A percentile compares a stretch with the other conserved stretches of the same genome.
These are phyloP conservation scores for Agrotis ipsilon DNA, from an alignment of 2,888 invertebrate species.

Conservation along the genomic window DNA sequence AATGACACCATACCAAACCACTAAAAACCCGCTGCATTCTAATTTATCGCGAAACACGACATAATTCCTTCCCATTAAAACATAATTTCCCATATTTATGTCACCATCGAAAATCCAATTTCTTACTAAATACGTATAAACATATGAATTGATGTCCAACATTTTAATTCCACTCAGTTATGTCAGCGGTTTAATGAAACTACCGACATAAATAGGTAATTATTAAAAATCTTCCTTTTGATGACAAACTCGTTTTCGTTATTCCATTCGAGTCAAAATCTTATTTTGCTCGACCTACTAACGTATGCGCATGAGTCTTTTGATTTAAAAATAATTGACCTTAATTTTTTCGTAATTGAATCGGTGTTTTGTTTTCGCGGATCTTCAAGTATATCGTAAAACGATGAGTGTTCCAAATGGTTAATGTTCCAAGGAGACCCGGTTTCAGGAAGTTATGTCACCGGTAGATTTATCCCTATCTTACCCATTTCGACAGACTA, in stretches of 20 bases:
- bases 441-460: slow-evolving; percentile 9
- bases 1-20: slow-evolving; percentile 20
- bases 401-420: slow-evolving; percentile 22
- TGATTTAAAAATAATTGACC: slow-evolving; percentile 58
- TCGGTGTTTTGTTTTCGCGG: slow-evolving; percentile 49
- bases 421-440: slow-evolving; percentile 16
- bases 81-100: slow-evolving; percentile 59
- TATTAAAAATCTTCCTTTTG: slow-evolving; percentile 65
- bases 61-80: slow-evolving; percentile 46
- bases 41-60: slow-evolving; percentile 36
- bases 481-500: background rate
- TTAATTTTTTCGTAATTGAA: slow-evolving; percentile 55
- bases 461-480: background rate
- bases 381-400: slow-evolving; percentile 35
- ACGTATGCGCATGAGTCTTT: slow-evolving; percentile 33
- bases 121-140: slow-evolving; percentile 64
- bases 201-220: slow-evolving; percentile 64
- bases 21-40: slow-evolving; percentile 10
- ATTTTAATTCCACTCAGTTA: slow-evolving; percentile 65
- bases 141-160: slow-evolving; percentile 63
- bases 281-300: slow-evolving; percentile 54
- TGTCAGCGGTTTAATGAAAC: slow-evolving; percentile 68
- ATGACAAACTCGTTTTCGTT: slow-evolving; percentile 66
- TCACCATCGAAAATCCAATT: slow-evolving; percentile 52
- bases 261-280: slow-evolving; percentile 47